Conservation (phyloP, 2,113 vertebrate species). For the Podarcis muralis region DNA sequence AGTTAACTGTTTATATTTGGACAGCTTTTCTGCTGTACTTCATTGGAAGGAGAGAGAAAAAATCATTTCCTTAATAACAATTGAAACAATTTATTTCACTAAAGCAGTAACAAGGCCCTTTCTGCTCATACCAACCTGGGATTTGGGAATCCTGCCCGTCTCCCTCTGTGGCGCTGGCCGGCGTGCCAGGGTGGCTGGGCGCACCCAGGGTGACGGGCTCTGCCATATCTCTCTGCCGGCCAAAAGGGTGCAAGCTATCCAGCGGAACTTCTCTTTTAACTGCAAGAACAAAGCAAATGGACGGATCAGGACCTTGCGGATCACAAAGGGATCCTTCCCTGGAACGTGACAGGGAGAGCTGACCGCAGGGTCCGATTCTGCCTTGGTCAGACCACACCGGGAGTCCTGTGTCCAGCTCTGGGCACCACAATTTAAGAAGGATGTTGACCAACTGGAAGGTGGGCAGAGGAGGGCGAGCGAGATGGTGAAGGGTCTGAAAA, state of each 20-base stretch:
- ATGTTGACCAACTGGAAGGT: too few species aligned
- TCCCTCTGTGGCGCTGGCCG: neutral
- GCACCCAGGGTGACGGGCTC: neutral
- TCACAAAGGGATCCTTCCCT: neutral
- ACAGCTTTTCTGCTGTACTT: too few species aligned
- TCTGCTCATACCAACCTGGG: too few species aligned
- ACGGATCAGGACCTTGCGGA: too few species aligned
- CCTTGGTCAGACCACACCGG: too few species aligned
- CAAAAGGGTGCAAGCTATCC: neutral
- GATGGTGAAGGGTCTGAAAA: too few species aligned
- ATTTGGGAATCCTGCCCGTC: neutral
- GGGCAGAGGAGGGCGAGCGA: accelerated
- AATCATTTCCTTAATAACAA: too few species aligned
- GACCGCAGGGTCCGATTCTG: neutral
- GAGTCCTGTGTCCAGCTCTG: too few species aligned
- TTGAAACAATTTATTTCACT: too few species aligned
- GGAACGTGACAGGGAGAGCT: neutral
- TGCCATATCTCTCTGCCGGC: neutral
- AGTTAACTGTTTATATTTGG: too few species aligned
- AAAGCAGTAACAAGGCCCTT: neutral
- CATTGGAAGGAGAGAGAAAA: too few species aligned
- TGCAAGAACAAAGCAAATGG: neutral
- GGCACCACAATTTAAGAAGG: too few species aligned
- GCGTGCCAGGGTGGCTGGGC: neutral
- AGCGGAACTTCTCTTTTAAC: neutral